Evolutionary conservation across 2,888 invertebrate species (phyloP), one percentile per base, ranked within the genome.

Genomic region (Platycheirus rosarum): DNA sequence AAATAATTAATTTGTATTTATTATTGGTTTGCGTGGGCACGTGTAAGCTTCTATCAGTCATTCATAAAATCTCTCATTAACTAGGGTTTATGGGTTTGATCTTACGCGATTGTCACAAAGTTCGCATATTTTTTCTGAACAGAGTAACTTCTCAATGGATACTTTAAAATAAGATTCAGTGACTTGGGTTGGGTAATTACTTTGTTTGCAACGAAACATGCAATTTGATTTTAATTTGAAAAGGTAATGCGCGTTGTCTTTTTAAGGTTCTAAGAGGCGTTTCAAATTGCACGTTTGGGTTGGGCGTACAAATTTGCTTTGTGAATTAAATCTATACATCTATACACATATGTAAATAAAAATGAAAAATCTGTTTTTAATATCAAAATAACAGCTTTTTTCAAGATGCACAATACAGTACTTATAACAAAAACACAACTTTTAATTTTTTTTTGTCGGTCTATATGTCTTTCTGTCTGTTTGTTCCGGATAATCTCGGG

Each of bases 161-260:
- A 1, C 5, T 49, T 4, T 23, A 6, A 32, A 51, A 32, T 51
- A 51, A n/a, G n/a, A 18, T 32, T 9, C 2, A 37, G 6, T 37
- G 13, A 4, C 13, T 13, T 2, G 1, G 9, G 2, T 37, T 37
- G 7, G 13, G 5, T 13, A 13, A 13, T 37, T 1, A 13, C 13
- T 26, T 26, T 48, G 23, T 48, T 48, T 26, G 13, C 2, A 48
- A 26, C 13, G 1, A 48, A 48, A 48, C 48, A 48, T 48, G 48
- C 48, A 4, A 48, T 48, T 23, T 23, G 2, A 23, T 6, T 4
- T 4, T 4, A 23, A 23, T 6, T n/a, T n/a, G n/a, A n/a, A 23
- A 4, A 23, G 23, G 29, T 32, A 32, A 32, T 8, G 29, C 1
- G 8, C 5, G 8, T 8, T 32, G 3, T 1, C 29, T 8, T 32